These are phyloP conservation scores for Mandrillus leucophaeus DNA, from an alignment of 2,113 vertebrate species.

Conservation along the genomic window DNA sequence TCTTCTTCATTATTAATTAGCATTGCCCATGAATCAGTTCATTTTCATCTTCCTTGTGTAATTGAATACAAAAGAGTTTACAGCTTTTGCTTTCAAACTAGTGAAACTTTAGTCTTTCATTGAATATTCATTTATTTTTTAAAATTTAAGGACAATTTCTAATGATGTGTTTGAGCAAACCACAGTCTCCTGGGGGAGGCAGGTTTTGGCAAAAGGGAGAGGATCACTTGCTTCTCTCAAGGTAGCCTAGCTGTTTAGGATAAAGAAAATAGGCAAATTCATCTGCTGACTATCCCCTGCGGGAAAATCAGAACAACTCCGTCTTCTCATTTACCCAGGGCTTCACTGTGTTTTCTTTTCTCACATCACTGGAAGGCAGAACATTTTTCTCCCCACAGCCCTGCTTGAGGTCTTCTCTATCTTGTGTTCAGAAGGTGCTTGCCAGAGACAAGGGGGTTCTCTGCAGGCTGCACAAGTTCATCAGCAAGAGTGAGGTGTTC, in stretches of 20 bases:
- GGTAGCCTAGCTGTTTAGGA: background rate
- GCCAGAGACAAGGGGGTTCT: background rate
- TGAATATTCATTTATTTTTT: background rate
- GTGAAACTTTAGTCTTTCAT: background rate
- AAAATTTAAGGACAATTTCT: background rate
- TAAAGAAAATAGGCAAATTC: background rate
- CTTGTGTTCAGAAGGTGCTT: constrained; percentile 35
- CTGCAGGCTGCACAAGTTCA: background rate
- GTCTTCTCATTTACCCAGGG: background rate
- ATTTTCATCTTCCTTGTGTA: background rate
- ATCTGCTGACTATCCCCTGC: background rate
- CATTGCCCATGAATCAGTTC: accelerated
- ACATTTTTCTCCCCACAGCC: background rate
- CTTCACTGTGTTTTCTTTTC: background rate
- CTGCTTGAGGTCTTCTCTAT: background rate
- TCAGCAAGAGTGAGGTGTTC: constrained; percentile 17
- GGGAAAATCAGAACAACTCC: background rate
- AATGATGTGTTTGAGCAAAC: background rate
- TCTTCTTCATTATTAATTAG: background rate
- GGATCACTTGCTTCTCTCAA: background rate
- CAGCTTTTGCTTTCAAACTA: background rate
- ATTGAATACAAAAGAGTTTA: background rate
- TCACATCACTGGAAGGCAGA: background rate
- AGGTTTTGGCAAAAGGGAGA: background rate
- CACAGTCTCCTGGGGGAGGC: background rate